Base-by-base conservation (phyloP, 2,113 vertebrate genomes). In the Myiozetetes cayanensis region DNA sequence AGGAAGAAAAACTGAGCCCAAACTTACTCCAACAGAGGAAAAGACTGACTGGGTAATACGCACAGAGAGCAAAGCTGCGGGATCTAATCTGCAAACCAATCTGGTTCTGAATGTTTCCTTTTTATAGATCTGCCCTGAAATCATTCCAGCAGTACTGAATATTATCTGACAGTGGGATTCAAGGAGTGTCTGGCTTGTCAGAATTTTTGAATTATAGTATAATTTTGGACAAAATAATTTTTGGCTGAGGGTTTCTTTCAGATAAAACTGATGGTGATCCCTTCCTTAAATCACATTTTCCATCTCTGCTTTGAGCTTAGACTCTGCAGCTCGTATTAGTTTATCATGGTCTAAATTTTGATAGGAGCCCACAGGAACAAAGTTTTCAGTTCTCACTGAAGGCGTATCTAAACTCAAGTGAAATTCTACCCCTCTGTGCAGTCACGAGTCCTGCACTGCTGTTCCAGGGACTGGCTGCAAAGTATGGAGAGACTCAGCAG, bases 181-280 rank as follows among this genome's bases (percentile, higher is more conserved):
- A 78, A 75, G 28, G 21, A 78, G 31, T 17, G 5, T 33, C 56
- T 71, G 46, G 39, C 43, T 59, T 76, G 39, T 74, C 71, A 88
- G 28, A 74, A 62, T 68, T 90, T 94, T 72, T 93, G 25, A 95
- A 62, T 77, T 70, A 73, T 5, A 84, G 41, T 46, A 39, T 21
- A 33, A 71, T 47, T 91, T n/a, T 41, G 14, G 46, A 70, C 62
- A 83, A 80, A 84, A 50, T 47, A 30, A 43, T 50, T 78, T 88
- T 56, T 63, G 22, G 39, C 14, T 47, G 27, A 75, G 52, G 10
- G 37, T 43, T 87, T 91, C 33, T 82, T 89, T 66, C 71, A 58
- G 65, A 67, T 55, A 91, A 71, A 87, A 46, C 6, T 39, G 52
- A 81, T 35, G 33, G 33, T 0, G 1, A 79, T n/a, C 81, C 23